Evolutionary conservation across 2,797 vertebrate genomes (phyloP), one percentile per base, ranked within the genome.

Genomic region (Basileuterus tristriatus): DNA sequence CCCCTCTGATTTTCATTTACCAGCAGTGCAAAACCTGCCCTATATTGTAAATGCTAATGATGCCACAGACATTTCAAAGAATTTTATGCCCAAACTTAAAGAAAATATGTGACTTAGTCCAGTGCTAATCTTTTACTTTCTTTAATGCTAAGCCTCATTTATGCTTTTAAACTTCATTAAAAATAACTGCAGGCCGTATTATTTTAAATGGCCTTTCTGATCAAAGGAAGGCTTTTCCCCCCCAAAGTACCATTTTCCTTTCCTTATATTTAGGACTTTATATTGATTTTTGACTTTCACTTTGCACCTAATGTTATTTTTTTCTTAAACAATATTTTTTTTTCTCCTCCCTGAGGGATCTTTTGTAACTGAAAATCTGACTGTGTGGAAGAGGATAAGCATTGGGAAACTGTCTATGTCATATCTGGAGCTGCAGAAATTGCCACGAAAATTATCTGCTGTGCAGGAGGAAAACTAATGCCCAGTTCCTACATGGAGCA

Each of bases 181-280:
- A 97, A 95, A 83, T 89, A 96, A 95, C 36, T 79, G n/a, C 32
- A 46, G 72, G 44, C 15, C 43, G 19, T 62, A 87, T 92, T 89
- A 86, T 93, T 97, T 96, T 79, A 89, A 95, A 94, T 85, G 37
- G 36, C 14, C 77, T 96, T 67, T 96, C 60, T 90, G 58, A 91
- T 94, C 68, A 92, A 59, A 69, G 8, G 34, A 47, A 70, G 36
- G 22, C 29, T 82, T 89, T 92, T 89, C 63, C 8, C 0, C 4
- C 32, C 8, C 11, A 13, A 55, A 44, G 39, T 43, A 55, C 39
- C 0, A 56, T 49, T 71, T 89, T 90, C 77, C 36, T 90, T 67
- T 92, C 58, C 65, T 94, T 82, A 9, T 64, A 67, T 96, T 93
- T 88, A 90, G 34, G 78, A 71, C 62, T 89, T 94, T 52, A 46